These are phyloP conservation scores for Barbus barbus DNA, from an alignment of 2,113 vertebrate species.

Conservation along the genomic window DNA sequence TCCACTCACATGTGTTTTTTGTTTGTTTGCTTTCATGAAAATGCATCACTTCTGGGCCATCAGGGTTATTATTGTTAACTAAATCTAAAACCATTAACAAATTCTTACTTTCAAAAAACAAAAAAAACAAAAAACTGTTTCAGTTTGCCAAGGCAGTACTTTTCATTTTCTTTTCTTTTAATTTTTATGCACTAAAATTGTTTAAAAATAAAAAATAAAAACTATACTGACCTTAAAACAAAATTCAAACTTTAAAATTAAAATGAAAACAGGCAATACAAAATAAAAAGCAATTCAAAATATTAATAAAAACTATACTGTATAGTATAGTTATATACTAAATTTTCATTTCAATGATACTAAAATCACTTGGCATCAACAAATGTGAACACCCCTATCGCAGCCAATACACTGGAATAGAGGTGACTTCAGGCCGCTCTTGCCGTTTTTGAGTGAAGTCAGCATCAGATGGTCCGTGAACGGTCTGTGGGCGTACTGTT, in stretches of 20 bases:
- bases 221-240: not conserved
- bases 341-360: not conserved
- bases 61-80: too few relatives aligned
- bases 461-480: not conserved
- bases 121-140: too few relatives aligned
- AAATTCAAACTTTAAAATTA: too few relatives aligned
- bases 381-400: not conserved
- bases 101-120: too few relatives aligned
- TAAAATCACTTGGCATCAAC: not conserved
- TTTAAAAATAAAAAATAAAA: not conserved
- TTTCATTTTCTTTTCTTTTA: not conserved
- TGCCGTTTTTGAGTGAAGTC: not conserved
- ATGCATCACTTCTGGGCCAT: too few relatives aligned
- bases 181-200: not conserved
- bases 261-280: too few relatives aligned
- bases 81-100: too few relatives aligned
- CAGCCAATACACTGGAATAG: not conserved
- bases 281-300: too few relatives aligned
- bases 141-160: too few relatives aligned
- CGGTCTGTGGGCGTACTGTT: not conserved
- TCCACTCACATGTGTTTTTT: too few relatives aligned
- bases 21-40: too few relatives aligned
- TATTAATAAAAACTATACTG: not conserved
- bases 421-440: not conserved
- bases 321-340: too few relatives aligned